phyloP scores from a whole-genome alignment of 23 tunicate species.

The Trididemnum clinides region DNA sequence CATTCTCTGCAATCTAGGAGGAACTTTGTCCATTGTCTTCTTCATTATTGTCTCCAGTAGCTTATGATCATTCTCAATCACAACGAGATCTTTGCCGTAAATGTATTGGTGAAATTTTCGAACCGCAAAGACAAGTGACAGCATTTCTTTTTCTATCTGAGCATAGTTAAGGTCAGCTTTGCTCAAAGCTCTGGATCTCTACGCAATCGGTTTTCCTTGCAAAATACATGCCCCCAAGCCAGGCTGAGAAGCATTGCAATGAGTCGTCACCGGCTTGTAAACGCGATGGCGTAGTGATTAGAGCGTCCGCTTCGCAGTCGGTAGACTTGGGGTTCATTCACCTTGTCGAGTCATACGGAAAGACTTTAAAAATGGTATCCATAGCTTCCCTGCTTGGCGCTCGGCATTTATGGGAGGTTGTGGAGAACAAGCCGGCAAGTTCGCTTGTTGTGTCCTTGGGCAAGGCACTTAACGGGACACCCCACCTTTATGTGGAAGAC shows the following conservation, averaged over 20 bases:
- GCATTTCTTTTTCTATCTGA: conserved; percentile 42
- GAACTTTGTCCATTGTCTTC: conserved; percentile 39
- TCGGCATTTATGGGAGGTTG: too few relatives aligned
- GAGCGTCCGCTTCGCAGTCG: too few relatives aligned
- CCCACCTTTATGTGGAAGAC: too few relatives aligned
- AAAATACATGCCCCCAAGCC: conserved; percentile 37
- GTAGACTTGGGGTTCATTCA: too few relatives aligned
- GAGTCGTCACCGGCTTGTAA: conserved; percentile 17
- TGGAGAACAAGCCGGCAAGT: too few relatives aligned
- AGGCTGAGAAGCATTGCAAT: conserved; percentile 35
- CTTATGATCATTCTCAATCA: conserved; percentile 55
- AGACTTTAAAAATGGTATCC: too few relatives aligned
- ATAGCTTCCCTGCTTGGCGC: too few relatives aligned
- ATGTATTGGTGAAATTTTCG: conserved; percentile 33
- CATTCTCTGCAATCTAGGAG: conserved; percentile 44
- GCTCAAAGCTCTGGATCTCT: conserved; percentile 24
- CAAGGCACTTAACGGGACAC: too few relatives aligned
- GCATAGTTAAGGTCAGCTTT: conserved; percentile 36
- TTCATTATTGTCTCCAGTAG: conserved; percentile 38
- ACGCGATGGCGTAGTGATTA: too few relatives aligned
- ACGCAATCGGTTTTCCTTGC: conserved; percentile 40
- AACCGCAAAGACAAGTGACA: conserved; percentile 24
- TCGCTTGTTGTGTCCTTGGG: too few relatives aligned
- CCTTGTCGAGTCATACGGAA: too few relatives aligned
- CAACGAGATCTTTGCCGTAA: background rate